Evolutionary conservation across 30 jellyfish, hydroid and myxozoan species (phyloP).

Genomic region (Turritopsis dohrnii): DNA sequence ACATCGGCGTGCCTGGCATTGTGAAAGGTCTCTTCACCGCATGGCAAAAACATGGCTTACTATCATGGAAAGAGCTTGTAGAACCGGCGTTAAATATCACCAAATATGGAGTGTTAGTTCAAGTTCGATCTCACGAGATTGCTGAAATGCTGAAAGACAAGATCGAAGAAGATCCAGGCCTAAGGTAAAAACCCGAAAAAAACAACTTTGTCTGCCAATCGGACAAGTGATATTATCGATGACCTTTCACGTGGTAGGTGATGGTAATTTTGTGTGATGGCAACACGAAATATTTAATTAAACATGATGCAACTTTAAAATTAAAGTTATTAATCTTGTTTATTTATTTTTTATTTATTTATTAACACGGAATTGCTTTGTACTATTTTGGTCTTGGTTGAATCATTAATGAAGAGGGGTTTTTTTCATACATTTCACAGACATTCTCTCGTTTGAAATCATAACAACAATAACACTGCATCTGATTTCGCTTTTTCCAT

Average conservation of each 20-base stretch:
- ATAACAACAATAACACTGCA: too few relatives aligned
- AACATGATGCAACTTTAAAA: too few relatives aligned
- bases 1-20: slow-evolving; percentile 87
- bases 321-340: too few relatives aligned
- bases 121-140: slow-evolving; percentile 51
- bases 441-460: too few relatives aligned
- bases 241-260: background rate
- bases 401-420: too few relatives aligned
- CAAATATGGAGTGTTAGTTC: slow-evolving; percentile 50
- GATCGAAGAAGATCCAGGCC: slow-evolving; percentile 8
- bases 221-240: background rate
- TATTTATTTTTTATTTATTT: too few relatives aligned
- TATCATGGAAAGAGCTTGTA: slow-evolving; percentile 81
- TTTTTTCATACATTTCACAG: too few relatives aligned
- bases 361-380: too few relatives aligned
- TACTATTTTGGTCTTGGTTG: too few relatives aligned
- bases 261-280: background rate
- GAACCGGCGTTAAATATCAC: slow-evolving; percentile 81
- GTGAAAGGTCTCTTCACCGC: slow-evolving; percentile 77
- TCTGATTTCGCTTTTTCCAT: too few relatives aligned
- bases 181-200: background rate
- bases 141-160: slow-evolving; percentile 15
- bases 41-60: slow-evolving; percentile 77
- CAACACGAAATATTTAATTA: too few relatives aligned
- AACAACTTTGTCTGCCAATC: background rate